Conservation (phyloP, 2,113 vertebrate genomes). For the Fulica atra region DNA sequence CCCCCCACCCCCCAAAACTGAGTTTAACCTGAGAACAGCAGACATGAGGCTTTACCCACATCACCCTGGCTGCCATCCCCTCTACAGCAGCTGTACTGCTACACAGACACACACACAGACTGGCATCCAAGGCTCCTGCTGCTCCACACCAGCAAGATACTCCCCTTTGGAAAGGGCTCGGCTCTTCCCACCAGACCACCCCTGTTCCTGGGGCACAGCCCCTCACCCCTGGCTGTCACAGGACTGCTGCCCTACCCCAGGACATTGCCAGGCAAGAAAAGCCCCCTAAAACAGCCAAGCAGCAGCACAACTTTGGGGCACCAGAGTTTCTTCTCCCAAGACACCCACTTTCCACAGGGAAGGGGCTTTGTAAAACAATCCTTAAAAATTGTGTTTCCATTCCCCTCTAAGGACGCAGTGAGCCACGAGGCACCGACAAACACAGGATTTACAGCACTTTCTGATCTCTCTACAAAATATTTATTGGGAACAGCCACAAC, state of each 20-base stretch:
- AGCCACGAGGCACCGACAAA: background rate
- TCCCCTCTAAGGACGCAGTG: background rate
- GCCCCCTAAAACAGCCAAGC: background rate
- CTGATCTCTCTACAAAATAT: conserved; percentile 53
- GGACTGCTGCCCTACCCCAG: background rate
- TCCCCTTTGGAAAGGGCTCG: background rate
- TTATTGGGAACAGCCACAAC: conserved; percentile 62
- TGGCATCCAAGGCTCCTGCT: background rate
- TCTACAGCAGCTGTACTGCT: background rate
- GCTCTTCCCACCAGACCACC: background rate
- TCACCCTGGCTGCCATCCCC: background rate
- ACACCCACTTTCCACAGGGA: background rate
- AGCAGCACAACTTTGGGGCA: background rate
- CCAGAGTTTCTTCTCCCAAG: background rate
- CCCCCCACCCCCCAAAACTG: background rate
- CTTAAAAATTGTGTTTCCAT: background rate
- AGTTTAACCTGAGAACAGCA: background rate
- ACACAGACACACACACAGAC: too few species aligned
- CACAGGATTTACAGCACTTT: background rate
- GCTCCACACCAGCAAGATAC: background rate
- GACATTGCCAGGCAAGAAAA: background rate
- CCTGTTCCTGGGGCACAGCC: background rate
- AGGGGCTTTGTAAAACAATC: background rate
- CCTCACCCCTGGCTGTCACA: background rate
- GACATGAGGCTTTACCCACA: background rate